Evolutionary conservation across 2,113 vertebrate species (phyloP), one percentile per base, ranked within the genome.

Genomic region (Nicator chloris): DNA sequence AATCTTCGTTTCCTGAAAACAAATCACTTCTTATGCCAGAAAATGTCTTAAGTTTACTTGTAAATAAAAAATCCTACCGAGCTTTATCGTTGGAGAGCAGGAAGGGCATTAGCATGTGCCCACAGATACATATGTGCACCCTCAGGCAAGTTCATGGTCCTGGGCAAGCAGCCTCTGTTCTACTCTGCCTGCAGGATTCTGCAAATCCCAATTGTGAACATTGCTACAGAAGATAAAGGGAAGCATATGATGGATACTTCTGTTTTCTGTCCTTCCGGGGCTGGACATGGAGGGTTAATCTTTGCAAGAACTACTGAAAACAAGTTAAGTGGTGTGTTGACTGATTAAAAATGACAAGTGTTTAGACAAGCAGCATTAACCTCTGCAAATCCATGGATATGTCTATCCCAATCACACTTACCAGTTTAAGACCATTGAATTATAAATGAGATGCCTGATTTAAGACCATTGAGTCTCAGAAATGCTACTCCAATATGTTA

Each of bases 121-220:
- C 83, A 33, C 8, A 3, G 16, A 3, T 9, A 17, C 10, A 49
- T 1, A 0, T 1, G 0, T 33, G 49, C 13, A 11, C 10, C 15
- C 17, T 9, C 0, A 0, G 64, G 22, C 51, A 28, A 22, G 30
- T 7, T 31, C n/a, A 3, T 13, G 0, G 7, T 47, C 31, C 49
- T 30, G 4, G 63, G 28, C 12, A 2, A 13, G 57, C 7, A 2
- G 49, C 28, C 33, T 50, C 33, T 8, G 1, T 37, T 56, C 57
- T 28, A 1, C 39, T 51, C 31, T 33, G 63, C 69, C 76, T 71
- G 45, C 82, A 35, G 4, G 19, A 16, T 10, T 19, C 71, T 19
- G 24, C 37, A 42, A 23, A 61, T 59, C 49, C 70, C 8, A 35
- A 3, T 0, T 10, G 39, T 1, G 27, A 63, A 17, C 11, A 13